Evolutionary conservation across 2,113 vertebrate genomes (phyloP).

Genomic region (Phoenicopterus ruber): DNA sequence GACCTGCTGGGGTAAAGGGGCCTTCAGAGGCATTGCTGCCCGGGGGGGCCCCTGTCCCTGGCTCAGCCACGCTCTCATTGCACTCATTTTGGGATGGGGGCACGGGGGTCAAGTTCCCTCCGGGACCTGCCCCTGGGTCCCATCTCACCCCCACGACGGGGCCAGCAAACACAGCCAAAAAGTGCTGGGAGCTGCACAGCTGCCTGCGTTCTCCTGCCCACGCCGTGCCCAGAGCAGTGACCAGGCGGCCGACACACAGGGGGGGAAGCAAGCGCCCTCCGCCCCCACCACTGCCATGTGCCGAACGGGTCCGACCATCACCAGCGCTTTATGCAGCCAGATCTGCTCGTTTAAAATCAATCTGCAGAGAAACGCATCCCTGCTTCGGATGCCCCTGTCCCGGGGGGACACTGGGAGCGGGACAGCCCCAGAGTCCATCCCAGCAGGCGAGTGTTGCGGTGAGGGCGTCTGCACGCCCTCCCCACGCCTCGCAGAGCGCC

Average conservation of each 20-base stretch:
- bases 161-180: neutral
- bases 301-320: accelerated
- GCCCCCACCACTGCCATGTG: accelerated
- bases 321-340: neutral
- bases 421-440: accelerated
- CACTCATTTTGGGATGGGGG: accelerated
- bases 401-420: accelerated
- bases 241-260: accelerated
- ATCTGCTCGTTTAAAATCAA: accelerated
- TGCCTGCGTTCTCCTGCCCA: accelerated
- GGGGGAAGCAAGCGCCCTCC: accelerated
- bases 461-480: accelerated
- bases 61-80: accelerated
- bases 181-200: accelerated
- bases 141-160: accelerated
- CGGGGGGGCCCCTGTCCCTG: neutral
- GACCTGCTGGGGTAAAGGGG: neutral
- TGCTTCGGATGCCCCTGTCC: neutral
- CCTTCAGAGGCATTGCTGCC: accelerated
- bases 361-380: neutral
- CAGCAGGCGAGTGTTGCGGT: accelerated
- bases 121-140: neutral
- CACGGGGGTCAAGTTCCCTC: accelerated
- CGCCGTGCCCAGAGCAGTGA: neutral
- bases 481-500: accelerated